Evolutionary conservation across 2,888 invertebrate species (phyloP).

Genomic region (Cryptophagus acutangulus): DNA sequence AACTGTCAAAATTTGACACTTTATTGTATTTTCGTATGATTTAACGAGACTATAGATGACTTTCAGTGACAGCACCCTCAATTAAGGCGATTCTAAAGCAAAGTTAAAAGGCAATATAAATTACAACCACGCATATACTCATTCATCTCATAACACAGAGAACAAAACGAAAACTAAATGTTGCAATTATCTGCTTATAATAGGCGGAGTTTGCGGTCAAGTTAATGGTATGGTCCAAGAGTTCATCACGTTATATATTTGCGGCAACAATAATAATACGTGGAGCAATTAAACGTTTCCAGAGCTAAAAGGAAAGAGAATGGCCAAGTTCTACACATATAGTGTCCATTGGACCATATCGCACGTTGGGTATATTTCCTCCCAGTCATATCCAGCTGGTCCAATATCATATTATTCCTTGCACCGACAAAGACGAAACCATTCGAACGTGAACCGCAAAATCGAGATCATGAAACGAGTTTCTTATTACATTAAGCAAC

Average conservation of each 20-base stretch:
- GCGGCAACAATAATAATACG: constrained; percentile 22
- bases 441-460: constrained; percentile 26
- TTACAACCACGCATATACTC: constrained; percentile 27
- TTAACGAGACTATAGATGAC: too few species aligned
- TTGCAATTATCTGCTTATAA: constrained; percentile 32
- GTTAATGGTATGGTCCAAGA: constrained; percentile 23
- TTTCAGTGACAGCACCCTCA: too few species aligned
- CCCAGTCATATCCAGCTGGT: constrained; percentile 11
- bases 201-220: constrained; percentile 28
- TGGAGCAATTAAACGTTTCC: constrained; percentile 28
- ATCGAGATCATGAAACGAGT: constrained; percentile 29
- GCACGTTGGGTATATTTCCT: constrained; percentile 19
- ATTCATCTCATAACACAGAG: too few species aligned
- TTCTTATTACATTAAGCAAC: constrained; percentile 33
- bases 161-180: constrained; percentile 32
- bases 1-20: too few species aligned
- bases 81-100: too few species aligned
- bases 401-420: constrained; percentile 5
- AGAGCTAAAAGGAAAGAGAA: constrained; percentile 9
- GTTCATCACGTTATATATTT: constrained; percentile 28
- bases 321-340: too few species aligned
- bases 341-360: constrained; percentile 24
- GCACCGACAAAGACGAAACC: constrained; percentile 27
- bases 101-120: constrained; percentile 19
- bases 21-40: too few species aligned